Evolutionary conservation across 2,113 vertebrate species (phyloP).

Genomic region (Entelurus aequoreus): DNA sequence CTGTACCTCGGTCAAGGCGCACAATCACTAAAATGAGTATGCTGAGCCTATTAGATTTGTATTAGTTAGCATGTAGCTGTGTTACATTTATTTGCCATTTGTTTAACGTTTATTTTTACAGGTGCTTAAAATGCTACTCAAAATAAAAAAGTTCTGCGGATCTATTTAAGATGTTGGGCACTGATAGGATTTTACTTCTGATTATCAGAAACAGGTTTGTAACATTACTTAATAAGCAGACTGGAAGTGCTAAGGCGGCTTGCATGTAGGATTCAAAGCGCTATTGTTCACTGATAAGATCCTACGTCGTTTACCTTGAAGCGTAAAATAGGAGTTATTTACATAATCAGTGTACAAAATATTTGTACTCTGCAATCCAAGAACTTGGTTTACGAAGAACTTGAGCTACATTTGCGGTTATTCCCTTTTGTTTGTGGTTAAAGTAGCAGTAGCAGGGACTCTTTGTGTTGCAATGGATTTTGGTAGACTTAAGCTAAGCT

Average conservation of each 20-base stretch:
- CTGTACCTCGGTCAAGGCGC: too few species aligned
- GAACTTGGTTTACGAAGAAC: conserved; percentile 14
- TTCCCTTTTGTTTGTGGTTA: conserved; percentile 16
- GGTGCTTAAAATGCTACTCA: conserved; percentile 30
- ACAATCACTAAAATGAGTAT: conserved; percentile 10
- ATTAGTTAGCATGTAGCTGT: conserved; percentile 19
- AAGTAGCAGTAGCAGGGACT: conserved; percentile 37
- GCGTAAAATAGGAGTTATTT: conserved; percentile 23
- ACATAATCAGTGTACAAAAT: conserved; percentile 14
- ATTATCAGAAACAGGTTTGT: conserved; percentile 3
- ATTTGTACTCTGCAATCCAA: conserved; percentile 8
- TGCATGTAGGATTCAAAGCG: conserved; percentile 34
- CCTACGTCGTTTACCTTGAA: conserved; percentile 26
- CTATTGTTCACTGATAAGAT: conserved; percentile 16
- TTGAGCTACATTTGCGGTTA: conserved; percentile 10
- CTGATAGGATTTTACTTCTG: conserved; percentile 5
- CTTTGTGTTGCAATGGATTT: conserved; percentile 34
- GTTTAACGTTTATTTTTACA: neutral
- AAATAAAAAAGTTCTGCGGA: conserved; percentile 23
- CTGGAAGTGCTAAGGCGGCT: conserved; percentile 43
- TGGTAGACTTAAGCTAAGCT: conserved; percentile 77
- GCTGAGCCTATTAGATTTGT: conserved; percentile 38
- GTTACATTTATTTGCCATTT: conserved; percentile 8
- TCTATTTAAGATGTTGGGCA: conserved; percentile 1
- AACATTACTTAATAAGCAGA: neutral